Base-by-base conservation (phyloP, 2,113 vertebrate genomes). In the Antidorcas marsupialis region DNA sequence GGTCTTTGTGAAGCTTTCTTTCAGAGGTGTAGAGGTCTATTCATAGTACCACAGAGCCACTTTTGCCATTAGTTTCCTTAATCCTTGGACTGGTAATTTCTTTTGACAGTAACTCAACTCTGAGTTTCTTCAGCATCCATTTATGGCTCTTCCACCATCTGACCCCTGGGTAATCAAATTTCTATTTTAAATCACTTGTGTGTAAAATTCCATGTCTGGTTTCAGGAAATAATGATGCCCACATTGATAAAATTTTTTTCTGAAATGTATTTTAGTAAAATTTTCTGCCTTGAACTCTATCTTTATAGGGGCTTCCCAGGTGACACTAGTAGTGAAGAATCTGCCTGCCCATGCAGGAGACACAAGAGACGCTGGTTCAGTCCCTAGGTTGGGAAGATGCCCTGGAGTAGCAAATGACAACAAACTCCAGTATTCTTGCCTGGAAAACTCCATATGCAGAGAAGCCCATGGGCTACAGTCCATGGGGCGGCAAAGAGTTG, bases 211-310 rank as follows among this genome's bases (percentile, higher is more conserved):
- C 23, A 39, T 36, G 12, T 10, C 19, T 62, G 17, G 13, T 71
- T 85, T 55, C 71, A 83, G 13, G 52, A 83, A 83, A 27, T 39
- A 55, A 55, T 39, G 79, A 16, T 8, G 36, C 9, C 21, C 36
- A 83, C 11, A 21, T 17, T 89, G 59, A 76, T 90, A 60, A 92
- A 89, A 64, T 89, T 85, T 89, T 28, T 88, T 25, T 84, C 12
- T 92, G 53, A 94, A 76, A 64, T 6, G 27, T 33, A 3, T 62
- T 74, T 90, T 93, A 27, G 45, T 60, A 92, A 62, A 89, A 82
- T 30, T 93, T 17, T 25, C 5, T 64, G 14, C 33, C 21, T 64
- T 76, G 57, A 94, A n/a, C 43, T 96, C 15, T 30, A 64, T 39
- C 16, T 45, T 23, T 50, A 47, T 59, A 81, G 67, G 67, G 14